Percentiles rank a stretch among this genome's conserved stretches.
These are phyloP conservation scores for Shinisaurus crocodilurus DNA, from an alignment of 2,113 vertebrate species.

Conservation along the genomic window DNA sequence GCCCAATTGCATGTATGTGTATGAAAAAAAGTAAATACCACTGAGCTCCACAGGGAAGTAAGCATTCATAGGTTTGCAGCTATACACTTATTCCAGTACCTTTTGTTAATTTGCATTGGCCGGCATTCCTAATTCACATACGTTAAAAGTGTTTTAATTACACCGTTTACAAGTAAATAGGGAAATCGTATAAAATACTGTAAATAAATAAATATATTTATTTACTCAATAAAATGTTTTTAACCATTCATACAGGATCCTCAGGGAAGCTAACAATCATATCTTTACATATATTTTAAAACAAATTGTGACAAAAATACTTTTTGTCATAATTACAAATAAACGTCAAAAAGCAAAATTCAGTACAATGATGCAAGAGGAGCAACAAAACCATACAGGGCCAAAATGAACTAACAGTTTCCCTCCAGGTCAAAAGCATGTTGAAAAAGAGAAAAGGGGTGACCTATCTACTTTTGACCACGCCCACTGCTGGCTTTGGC, in stretches of 20 bases:
- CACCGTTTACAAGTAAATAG: conserved; percentile 5
- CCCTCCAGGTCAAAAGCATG: not conserved
- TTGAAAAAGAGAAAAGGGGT: not conserved
- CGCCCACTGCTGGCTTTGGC: too few relatives aligned
- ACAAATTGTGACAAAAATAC: not conserved
- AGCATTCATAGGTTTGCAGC: not conserved
- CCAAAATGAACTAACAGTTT: not conserved
- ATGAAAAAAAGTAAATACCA: not conserved
- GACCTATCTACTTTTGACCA: too few relatives aligned
- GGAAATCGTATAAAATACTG: too few relatives aligned
- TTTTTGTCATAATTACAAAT: not conserved
- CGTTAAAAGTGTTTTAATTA: conserved; percentile 30
- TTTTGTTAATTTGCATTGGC: conserved; percentile 40
- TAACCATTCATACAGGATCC: not conserved
- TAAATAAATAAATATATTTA: not conserved
- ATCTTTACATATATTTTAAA: not conserved
- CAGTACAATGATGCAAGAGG: not conserved
- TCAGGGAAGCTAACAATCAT: not conserved
- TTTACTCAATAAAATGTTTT: not conserved
- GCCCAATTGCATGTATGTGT: not conserved
- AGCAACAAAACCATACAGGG: not conserved
- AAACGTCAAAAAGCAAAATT: not conserved
- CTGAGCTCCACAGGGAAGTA: not conserved
- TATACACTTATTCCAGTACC: conserved; percentile 26
- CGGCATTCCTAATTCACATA: conserved; percentile 26